Base-by-base conservation (phyloP, 2,888 invertebrate species). In the Notodonta ziczac region DNA sequence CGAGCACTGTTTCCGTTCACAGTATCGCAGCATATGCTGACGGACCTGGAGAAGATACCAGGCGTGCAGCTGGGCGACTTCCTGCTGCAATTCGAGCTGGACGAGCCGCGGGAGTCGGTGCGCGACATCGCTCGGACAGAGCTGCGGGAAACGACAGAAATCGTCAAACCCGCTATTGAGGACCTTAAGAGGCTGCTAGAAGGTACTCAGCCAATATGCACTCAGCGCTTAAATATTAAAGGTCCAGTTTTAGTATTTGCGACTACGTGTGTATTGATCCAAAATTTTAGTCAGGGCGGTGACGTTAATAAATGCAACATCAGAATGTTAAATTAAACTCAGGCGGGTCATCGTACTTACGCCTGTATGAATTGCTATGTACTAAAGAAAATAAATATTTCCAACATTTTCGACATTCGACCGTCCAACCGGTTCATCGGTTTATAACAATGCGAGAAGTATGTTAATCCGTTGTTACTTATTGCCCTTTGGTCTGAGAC, bases 21-120 rank as follows among this genome's bases (percentile, higher is more conserved):
- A 96, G 96, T 95, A 88, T 93, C 95, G 63, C 95, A 94, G 73
- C 96, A 96, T 62, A 96, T 97, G 96, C 88, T 97, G 81, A 96
- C 97, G 53, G 96, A 96, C 59, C 87, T 97, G 80, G 94, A 95
- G 16, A 93, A 95, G 70, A 79, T 97, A 66, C 97, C 97, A 8
- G 94, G 94, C 1, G 87, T 97, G 48, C 94, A 96, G 85, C 86
- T 97, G 52, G 97, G 97, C 2, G 95, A 95, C 72, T 95, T 94
- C 80, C 89, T 94, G 9, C 93, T 96, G 48, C 94, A 95, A 76
- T 95, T 97, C 72, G 97, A 97, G 80, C 85, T 97, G 61, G 95
- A 95, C 0, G 95, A 96, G 46, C 94, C 96, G 0, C 86, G 91
- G 13, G 93, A 95, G 7, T 95, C 95, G 58, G 93, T 96, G 24